Conservation (phyloP, 2,888 invertebrate species). For the Geotrupes spiniger region DNA sequence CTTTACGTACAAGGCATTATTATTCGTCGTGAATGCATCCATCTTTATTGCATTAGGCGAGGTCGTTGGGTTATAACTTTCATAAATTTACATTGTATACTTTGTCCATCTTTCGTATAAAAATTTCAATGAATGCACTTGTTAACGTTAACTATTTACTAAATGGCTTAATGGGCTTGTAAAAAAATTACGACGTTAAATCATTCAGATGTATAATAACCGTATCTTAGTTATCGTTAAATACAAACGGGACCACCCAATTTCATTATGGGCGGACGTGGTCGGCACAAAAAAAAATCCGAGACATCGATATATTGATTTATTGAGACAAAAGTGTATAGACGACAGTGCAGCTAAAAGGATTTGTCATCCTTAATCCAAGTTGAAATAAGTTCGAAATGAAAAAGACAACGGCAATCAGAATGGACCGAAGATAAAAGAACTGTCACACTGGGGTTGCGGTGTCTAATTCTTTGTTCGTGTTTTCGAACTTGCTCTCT, state of each 20-base stretch:
- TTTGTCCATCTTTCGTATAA: too few species aligned
- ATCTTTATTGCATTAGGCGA: too few species aligned
- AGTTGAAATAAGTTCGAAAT: constrained; percentile 14
- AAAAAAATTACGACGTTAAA: too few species aligned
- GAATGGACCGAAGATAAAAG: constrained; percentile 32
- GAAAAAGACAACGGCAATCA: constrained; percentile 20
- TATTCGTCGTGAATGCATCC: too few species aligned
- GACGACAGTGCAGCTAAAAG: constrained; percentile 18
- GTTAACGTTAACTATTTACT: too few species aligned
- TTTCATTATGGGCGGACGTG: not conserved
- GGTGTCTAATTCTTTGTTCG: constrained; percentile 34
- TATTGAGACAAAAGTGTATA: constrained; percentile 5
- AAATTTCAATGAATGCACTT: too few species aligned
- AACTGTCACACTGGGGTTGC: constrained; percentile 32
- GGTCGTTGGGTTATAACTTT: too few species aligned
- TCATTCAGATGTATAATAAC: too few species aligned
- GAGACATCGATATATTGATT: constrained; percentile 5
- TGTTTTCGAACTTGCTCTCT: constrained; percentile 24
- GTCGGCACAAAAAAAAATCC: not conserved
- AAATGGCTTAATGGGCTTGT: too few species aligned
- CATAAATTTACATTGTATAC: too few species aligned
- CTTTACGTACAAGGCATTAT: not conserved
- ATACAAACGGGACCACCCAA: too few species aligned
- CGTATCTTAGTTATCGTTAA: too few species aligned
- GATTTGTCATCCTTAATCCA: constrained; percentile 25